These are phyloP conservation scores for Drosophila kurseongensis DNA, from an alignment of 1,140 invertebrate genomes.

Conservation along the genomic window DNA sequence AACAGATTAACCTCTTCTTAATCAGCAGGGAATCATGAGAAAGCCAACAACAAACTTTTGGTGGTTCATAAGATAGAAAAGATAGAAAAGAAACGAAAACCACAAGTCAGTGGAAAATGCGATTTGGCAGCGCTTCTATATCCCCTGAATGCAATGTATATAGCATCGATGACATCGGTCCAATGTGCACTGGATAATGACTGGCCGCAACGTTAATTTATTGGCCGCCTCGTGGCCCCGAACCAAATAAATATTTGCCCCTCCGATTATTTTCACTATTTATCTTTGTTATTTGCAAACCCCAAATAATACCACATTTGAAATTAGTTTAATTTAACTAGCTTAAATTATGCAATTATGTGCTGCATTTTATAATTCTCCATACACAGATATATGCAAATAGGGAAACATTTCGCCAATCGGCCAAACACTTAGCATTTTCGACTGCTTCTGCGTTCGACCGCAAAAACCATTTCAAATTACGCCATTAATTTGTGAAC, in stretches of 20 bases:
- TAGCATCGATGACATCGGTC: constrained; percentile 37
- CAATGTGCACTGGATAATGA: constrained; percentile 42
- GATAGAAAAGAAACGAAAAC: constrained; percentile 15
- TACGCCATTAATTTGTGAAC: constrained; percentile 76
- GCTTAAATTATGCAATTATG: constrained; percentile 35
- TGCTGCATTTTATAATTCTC: constrained; percentile 5
- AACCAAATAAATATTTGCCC: constrained; percentile 45
- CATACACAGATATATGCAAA: constrained; percentile 15
- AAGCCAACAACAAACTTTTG: background rate
- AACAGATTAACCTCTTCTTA: constrained; percentile 31
- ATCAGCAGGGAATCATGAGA: constrained; percentile 24
- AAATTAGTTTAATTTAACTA: constrained; percentile 22
- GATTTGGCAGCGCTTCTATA: constrained; percentile 26
- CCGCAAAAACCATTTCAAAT: constrained; percentile 67
- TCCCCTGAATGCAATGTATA: background rate
- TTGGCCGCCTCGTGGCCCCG: constrained; percentile 24
- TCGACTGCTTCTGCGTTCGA: constrained; percentile 12
- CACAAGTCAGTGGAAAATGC: constrained; percentile 24
- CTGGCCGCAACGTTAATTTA: constrained; percentile 40
- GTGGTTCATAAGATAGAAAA: constrained; percentile 22
- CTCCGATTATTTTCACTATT: constrained; percentile 45
- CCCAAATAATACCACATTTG: constrained; percentile 8
- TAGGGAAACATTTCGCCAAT: constrained; percentile 28
- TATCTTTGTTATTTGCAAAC: constrained; percentile 28
- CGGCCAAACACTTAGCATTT: constrained; percentile 37